Base-by-base conservation (phyloP, 2,888 invertebrate species). In the Kryphioiulus occultus region DNA sequence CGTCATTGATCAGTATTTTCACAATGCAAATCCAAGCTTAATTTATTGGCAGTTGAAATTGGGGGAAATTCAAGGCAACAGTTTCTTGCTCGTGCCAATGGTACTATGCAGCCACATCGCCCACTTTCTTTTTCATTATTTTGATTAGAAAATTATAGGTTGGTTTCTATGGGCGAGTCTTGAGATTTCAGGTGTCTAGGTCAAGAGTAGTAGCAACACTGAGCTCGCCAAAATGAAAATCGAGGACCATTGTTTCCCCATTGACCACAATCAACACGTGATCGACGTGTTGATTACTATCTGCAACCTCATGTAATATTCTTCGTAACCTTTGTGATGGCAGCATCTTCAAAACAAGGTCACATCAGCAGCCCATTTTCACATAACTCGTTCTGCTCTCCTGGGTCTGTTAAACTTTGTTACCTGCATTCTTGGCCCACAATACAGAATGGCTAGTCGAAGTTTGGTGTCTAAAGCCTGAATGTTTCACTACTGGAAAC, bases 71-170 rank as follows among this genome's bases (percentile, higher is more conserved):
- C 59, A 22, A 59, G 3, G 4, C 59, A 47, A 17, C 59, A 22
- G 7, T 17, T 22, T 59, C 22, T 59, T 59, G 12, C 59, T 22
- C 4, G 22, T 4, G 22, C 47, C 22, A 5, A 22, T 59, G 22
- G 4, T 7, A 22, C 22, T 9, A 22, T 22, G 7, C 22, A 22
- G 59, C 59, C 59, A n/a, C n/a, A n/a, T n/a, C n/a, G n/a, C n/a
- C 59, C 59, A 59, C 59, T 59, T 59, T 59, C 59, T 59, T 22
- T 59, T 12, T 22, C 5, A 59, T 59, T 59, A 17, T n/a, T 59
- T 59, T 59, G 59, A 59, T 59, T 59, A 59, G 22, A 4, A 59
- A 59, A 59, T 59, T 59, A 59, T 59, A 59, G 59, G 59, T 59
- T 59, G 59, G n/a, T 59, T 59, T 59, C 59, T 59, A 5, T 22